phyloP scores from a whole-genome alignment of 2,113 vertebrate genomes.

The Myotis yumanensis region DNA sequence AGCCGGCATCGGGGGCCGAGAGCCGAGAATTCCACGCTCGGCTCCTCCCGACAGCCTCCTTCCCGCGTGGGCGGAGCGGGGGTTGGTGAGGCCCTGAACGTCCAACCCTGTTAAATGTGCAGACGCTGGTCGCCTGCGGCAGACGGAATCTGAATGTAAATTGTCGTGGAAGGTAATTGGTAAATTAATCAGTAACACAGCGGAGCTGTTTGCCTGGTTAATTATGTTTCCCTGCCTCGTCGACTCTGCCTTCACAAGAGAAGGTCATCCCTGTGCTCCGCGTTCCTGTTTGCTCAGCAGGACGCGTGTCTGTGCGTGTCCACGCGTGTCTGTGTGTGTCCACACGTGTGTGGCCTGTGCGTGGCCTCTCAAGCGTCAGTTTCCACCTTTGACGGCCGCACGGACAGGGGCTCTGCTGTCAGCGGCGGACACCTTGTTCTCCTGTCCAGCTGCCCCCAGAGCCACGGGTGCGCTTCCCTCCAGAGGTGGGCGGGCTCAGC shows the following conservation, averaged over 20 bases:
- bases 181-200: slow-evolving; percentile 83
- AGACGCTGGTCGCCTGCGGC: slow-evolving; percentile 65
- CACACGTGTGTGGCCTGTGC: no score
- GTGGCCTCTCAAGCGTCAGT: no score
- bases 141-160: slow-evolving; percentile 69
- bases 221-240: slow-evolving; percentile 78
- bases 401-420: no score
- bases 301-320: no score
- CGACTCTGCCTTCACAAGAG: slow-evolving; percentile 57
- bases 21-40: background rate
- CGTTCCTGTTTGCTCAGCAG: slow-evolving; percentile 31
- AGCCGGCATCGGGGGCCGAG: background rate
- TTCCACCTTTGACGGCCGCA: no score
- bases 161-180: slow-evolving; percentile 77
- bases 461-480: no score
- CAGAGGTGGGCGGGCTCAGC: no score
- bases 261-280: slow-evolving; percentile 29
- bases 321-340: no score
- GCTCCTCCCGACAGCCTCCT: slow-evolving; percentile 57
- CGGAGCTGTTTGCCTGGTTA: slow-evolving; percentile 80
- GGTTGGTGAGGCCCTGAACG: slow-evolving; percentile 78
- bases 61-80: slow-evolving; percentile 46
- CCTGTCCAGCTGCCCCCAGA: no score
- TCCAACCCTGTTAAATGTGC: slow-evolving; percentile 74
- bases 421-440: no score